Conservation (phyloP, 2,888 invertebrate genomes). For the Malachius bipustulatus region DNA sequence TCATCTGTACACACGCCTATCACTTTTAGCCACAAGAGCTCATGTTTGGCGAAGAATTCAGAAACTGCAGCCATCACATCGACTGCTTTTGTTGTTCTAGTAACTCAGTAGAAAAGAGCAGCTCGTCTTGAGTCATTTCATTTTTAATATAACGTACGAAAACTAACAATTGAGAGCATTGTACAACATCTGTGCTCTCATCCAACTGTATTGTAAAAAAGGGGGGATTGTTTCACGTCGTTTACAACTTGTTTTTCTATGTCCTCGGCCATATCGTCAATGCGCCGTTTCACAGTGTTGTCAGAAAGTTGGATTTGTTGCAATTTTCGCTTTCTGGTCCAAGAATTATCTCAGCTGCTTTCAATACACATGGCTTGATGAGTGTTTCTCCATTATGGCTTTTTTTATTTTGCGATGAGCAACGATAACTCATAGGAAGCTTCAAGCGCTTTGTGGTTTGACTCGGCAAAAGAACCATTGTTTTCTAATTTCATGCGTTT, state of each 20-base stretch:
- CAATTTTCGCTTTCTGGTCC: conserved; percentile 18
- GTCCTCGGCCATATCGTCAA: conserved; percentile 19
- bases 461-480: conserved; percentile 14
- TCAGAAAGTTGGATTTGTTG: conserved; percentile 17
- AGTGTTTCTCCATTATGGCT: conserved; percentile 17
- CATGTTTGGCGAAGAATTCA: conserved; percentile 14
- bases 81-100: conserved; percentile 14
- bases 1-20: no score
- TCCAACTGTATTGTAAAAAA: conserved; percentile 20
- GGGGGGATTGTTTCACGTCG: conserved; percentile 10
- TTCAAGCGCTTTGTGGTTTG: conserved; percentile 8
- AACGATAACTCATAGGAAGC: conserved; percentile 13
- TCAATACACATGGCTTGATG: conserved; percentile 19
- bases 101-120: conserved; percentile 14
- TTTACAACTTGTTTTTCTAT: conserved; percentile 13
- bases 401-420: conserved; percentile 18
- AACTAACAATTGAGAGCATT: conserved; percentile 18
- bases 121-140: conserved; percentile 13
- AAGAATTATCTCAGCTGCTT: conserved; percentile 18
- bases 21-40: conserved; percentile 16
- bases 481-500: conserved; percentile 14
- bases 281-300: conserved; percentile 18
- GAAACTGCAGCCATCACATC: conserved; percentile 14
- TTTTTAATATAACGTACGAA: conserved; percentile 20
- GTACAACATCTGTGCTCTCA: conserved; percentile 20